Evolutionary conservation across 1,140 invertebrate genomes (phyloP).

Genomic region (Zaprionus taronus): DNA sequence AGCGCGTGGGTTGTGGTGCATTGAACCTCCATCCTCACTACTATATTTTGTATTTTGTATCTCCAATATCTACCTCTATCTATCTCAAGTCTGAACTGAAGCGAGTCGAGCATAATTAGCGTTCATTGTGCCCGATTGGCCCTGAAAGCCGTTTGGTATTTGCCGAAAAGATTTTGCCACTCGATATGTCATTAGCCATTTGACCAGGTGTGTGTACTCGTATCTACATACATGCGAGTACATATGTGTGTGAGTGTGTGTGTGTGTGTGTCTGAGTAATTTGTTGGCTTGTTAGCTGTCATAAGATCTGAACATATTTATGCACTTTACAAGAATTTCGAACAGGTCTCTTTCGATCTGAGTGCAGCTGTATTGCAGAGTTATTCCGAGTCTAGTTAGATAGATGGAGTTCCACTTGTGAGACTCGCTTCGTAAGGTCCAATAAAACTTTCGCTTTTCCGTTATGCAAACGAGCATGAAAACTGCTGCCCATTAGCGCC

Average conservation of each 20-base stretch:
- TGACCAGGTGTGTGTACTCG: conserved; percentile 13
- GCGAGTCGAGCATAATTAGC: conserved; percentile 70
- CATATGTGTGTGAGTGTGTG: conserved; percentile 26
- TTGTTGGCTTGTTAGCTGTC: conserved; percentile 63
- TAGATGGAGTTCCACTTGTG: neutral
- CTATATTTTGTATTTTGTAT: conserved; percentile 18
- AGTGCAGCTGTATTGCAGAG: conserved; percentile 42
- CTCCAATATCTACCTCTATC: conserved; percentile 9
- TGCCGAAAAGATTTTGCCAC: conserved; percentile 42
- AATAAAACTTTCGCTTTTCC: conserved; percentile 77
- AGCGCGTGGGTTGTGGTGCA: conserved; percentile 61
- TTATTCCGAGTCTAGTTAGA: conserved; percentile 1
- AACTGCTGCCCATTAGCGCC: conserved; percentile 69
- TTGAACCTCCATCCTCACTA: conserved; percentile 50
- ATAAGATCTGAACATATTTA: conserved; percentile 76
- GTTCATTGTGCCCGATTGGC: conserved; percentile 71
- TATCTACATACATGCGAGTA: neutral
- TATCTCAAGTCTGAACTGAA: conserved; percentile 6
- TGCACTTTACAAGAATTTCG: conserved; percentile 76
- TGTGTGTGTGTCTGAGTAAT: conserved; percentile 33
- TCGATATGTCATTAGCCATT: conserved; percentile 68
- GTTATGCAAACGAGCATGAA: conserved; percentile 71
- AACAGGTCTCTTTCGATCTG: conserved; percentile 25
- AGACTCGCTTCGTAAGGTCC: conserved; percentile 7
- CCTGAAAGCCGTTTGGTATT: conserved; percentile 55